Evolutionary conservation across 2,888 invertebrate genomes (phyloP), one percentile per base, ranked within the genome.

Genomic region (Ephialtes manifestator): DNA sequence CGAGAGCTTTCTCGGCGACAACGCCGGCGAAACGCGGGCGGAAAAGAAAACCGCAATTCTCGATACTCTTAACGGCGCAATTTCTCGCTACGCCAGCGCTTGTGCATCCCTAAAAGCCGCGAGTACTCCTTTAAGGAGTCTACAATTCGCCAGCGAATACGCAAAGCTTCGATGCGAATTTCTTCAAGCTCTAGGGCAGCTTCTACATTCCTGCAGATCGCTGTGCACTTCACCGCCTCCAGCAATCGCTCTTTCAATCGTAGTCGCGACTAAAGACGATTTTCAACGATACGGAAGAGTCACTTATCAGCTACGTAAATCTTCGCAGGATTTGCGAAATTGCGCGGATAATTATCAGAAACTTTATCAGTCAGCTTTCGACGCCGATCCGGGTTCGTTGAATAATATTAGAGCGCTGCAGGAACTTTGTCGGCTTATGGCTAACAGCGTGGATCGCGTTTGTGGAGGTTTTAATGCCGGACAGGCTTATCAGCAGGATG

Each of bases 201-300:
- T 97, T 70, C 94, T 96, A 28, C 95, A 96, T 87, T 96, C 97
- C 0, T 97, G 97, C 89, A 95, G 96, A 87, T 96, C 97, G 83
- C 95, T 98, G 53, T 97, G 97, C 91, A 97, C 98, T 83, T 98
- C 98, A 82, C 99, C 99, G 39, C 98, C 99, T 53, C 98, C 99
- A 0, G 98, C 98, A 0, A 98, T 98, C 79, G 98, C 99, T 0
- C 96, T 97, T 2, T 96, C 97, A 2, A 95, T 97, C 74, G 98
- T 98, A 0, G 97, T 97, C 87, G 96, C 96, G 55, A 96, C 97
- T 0, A 95, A 97, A 72, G 97, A 97, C 91, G 97, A 97, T 89
- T 95, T 97, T 77, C 96, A 97, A 89, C 95, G 97, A 88, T 97
- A 96, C 92, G 97, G 97, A 0, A 96, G 97, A 88, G 96, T 97